phyloP scores from a whole-genome alignment of 1,140 invertebrate species.

The Polypedilum pembai region DNA sequence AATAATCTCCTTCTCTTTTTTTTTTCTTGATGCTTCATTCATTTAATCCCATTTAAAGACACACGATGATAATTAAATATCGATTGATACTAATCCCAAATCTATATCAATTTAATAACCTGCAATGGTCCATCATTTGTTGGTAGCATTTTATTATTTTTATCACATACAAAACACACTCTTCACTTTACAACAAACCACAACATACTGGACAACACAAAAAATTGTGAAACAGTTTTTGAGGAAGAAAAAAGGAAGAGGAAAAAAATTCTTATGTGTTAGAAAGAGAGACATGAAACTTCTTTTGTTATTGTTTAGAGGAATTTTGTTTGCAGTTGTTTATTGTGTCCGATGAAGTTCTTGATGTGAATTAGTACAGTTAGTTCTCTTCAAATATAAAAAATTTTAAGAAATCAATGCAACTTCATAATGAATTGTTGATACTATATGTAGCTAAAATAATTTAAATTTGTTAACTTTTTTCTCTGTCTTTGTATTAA shows the following conservation, averaged over 20 bases:
- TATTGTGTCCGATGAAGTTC: background rate
- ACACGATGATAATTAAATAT: background rate
- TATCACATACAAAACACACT: background rate
- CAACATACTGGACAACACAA: background rate
- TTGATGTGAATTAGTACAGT: background rate
- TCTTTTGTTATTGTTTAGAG: background rate
- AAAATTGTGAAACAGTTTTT: constrained; percentile 13
- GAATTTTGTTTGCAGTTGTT: background rate
- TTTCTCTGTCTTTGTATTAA: too few relatives aligned
- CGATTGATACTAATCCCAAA: background rate
- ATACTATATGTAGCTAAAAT: too few relatives aligned
- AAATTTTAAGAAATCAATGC: background rate
- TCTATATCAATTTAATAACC: constrained; percentile 22
- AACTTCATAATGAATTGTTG: too few relatives aligned
- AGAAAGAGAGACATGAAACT: background rate
- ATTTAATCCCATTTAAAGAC: background rate
- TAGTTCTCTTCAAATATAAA: background rate
- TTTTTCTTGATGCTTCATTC: background rate
- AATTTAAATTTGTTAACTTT: too few relatives aligned
- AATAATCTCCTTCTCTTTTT: too few relatives aligned
- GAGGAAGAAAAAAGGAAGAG: background rate
- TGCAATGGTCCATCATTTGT: constrained; percentile 6
- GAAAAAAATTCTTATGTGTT: background rate
- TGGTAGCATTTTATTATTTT: background rate
- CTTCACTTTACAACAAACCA: constrained; percentile 4